Evolutionary conservation across 2,888 invertebrate species (phyloP), one percentile per base, ranked within the genome.

Genomic region (Harpalus rufipes): DNA sequence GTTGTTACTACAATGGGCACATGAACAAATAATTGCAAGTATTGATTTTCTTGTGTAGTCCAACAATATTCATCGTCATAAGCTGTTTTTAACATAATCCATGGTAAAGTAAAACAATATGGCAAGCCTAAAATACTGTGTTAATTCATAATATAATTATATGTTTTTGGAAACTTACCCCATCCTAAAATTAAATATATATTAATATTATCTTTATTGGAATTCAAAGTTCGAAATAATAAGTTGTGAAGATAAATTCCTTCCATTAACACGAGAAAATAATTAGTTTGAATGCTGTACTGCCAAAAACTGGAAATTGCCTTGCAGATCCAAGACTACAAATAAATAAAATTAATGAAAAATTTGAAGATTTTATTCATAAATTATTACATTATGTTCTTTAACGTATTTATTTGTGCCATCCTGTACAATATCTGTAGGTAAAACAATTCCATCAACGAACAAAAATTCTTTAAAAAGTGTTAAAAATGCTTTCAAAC

Each of bases 211-310:
- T 92, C 93, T 51, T 92, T 93, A 87, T 95, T 94, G 0, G 94
- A 93, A 89, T 94, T 94, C 63, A 94, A 91, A 7, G 94, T 93
- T 80, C 94, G 88, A 88, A 94, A 94, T 86, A 95, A 93, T 74
- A 95, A 91, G 89, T 94, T 95, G 89, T 95, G 94, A 8, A 95
- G 92, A 89, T 95, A 95, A 1, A 95, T 91, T 0, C 94, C 95
- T 90, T 95, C 95, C 92, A 95, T 94, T 68, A 95, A 90, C 85
- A 95, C 93, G 93, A 95, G 94, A 87, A 93, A 92, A 89, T 94
- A 95, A 90, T 95, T 95, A 8, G 94, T 94, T 83, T 94, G 91
- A 84, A 94, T 92, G 86, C 93, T 93, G 89, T 94, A 95, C 89
- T 94, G 93, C 92, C 94, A 93, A 0, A 93, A 86, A 83, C 93